Evolutionary conservation across 1,140 invertebrate genomes (phyloP).

Genomic region (Steinernema feltiae): DNA sequence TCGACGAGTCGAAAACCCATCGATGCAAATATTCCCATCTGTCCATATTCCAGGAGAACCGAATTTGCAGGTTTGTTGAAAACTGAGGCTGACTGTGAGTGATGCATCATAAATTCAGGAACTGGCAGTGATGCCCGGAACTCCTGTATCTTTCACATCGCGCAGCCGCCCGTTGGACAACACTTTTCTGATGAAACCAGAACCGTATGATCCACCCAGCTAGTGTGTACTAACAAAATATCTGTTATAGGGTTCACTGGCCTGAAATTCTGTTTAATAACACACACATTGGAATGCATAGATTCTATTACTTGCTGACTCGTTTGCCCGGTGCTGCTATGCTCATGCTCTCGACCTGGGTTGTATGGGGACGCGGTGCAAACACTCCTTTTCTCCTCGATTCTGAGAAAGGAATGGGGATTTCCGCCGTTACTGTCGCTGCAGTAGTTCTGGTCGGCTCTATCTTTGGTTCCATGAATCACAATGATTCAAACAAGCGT

Average conservation of each 20-base stretch:
- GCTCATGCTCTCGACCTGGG: background rate
- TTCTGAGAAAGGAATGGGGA: background rate
- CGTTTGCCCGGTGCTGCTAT: background rate
- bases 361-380: background rate
- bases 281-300: background rate
- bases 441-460: background rate
- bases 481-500: background rate
- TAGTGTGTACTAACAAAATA: background rate
- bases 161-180: background rate
- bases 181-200: background rate
- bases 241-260: background rate
- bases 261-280: background rate
- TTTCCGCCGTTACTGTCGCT: background rate
- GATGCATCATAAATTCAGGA: background rate
- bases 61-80: background rate
- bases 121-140: conserved; percentile 1
- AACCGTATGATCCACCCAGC: background rate
- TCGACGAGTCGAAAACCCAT: background rate
- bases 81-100: background rate
- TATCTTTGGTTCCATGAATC: background rate
- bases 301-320: background rate
- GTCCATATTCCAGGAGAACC: background rate
- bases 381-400: background rate
- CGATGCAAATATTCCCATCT: background rate
- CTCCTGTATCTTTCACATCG: background rate